These are phyloP conservation scores for Peromyscus aztecus DNA, from an alignment of 2,797 vertebrate species.

Conservation along the genomic window DNA sequence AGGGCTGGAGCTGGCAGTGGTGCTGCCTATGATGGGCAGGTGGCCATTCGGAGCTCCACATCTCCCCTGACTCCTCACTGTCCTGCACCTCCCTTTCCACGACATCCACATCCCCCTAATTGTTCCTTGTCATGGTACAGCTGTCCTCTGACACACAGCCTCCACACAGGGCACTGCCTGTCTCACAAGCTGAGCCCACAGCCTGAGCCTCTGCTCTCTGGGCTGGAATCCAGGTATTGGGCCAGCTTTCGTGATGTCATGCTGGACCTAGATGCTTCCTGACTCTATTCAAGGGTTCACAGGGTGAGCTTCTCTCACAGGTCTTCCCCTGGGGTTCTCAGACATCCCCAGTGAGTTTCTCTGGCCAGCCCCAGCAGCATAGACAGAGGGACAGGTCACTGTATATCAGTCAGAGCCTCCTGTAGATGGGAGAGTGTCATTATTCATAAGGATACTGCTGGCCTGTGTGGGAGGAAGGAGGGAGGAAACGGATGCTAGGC, in stretches of 20 bases:
- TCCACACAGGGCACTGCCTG: neutral
- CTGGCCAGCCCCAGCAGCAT: neutral
- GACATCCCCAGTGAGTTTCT: neutral
- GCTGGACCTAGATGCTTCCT: neutral
- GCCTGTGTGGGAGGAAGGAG: neutral
- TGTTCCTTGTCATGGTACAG: rapidly evolving
- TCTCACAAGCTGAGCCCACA: neutral
- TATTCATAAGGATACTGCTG: rapidly evolving
- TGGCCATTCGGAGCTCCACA: neutral
- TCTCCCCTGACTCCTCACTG: neutral
- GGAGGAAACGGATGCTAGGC: rapidly evolving
- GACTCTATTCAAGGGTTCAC: neutral
- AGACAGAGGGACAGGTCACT: rapidly evolving
- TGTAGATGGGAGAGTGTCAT: neutral
- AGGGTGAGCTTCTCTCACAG: neutral
- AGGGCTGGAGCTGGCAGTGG: neutral
- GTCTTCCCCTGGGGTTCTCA: neutral
- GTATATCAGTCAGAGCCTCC: too few relatives aligned
- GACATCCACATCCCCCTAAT: rapidly evolving
- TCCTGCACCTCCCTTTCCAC: neutral
- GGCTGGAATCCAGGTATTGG: neutral
- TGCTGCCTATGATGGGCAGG: neutral
- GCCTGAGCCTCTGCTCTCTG: rapidly evolving
- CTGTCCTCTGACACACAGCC: neutral
- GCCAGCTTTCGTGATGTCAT: too few relatives aligned